These are phyloP conservation scores for Anableps anableps DNA, from an alignment of 2,797 vertebrate species.

Conservation along the genomic window DNA sequence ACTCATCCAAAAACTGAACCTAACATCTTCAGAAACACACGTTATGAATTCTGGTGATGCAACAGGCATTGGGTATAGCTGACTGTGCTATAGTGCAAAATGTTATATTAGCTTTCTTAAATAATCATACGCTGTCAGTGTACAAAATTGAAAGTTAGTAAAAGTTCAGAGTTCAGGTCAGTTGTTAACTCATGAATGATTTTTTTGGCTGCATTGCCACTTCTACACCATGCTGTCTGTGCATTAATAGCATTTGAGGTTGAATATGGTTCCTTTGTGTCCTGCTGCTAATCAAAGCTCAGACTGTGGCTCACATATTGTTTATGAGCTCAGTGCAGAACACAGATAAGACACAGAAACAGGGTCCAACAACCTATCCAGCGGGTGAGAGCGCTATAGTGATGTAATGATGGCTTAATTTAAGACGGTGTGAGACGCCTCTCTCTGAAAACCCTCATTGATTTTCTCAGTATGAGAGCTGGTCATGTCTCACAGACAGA, in stretches of 20 bases:
- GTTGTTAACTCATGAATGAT: not conserved
- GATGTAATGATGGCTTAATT: slow-evolving; percentile 31
- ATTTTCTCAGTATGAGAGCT: slow-evolving; percentile 29
- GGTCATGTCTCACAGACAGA: slow-evolving; percentile 37
- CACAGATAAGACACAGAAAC: slow-evolving; percentile 14
- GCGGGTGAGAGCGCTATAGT: slow-evolving; percentile 21
- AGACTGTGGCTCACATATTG: slow-evolving; percentile 6
- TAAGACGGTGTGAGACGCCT: slow-evolving; percentile 38
- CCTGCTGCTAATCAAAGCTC: slow-evolving; percentile 34
- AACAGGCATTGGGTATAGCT: not conserved
- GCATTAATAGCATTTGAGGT: slow-evolving; percentile 11
- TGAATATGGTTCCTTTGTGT: slow-evolving; percentile 19
- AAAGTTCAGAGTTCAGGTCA: slow-evolving; percentile 1
- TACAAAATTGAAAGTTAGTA: not conserved
- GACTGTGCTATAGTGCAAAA: slow-evolving; percentile 2
- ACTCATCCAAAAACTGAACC: too few species aligned
- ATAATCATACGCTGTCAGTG: not conserved
- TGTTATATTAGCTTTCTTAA: slow-evolving; percentile 14
- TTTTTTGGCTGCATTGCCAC: not conserved
- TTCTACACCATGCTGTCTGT: slow-evolving; percentile 5
- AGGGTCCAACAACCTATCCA: not conserved
- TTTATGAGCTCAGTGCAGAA: slow-evolving; percentile 21
- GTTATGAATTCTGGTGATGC: not conserved
- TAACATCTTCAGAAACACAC: rapidly evolving
- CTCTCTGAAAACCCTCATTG: slow-evolving; percentile 27